These are phyloP conservation scores for Coracopsis vasa DNA, from an alignment of 2,113 vertebrate species.

Conservation along the genomic window DNA sequence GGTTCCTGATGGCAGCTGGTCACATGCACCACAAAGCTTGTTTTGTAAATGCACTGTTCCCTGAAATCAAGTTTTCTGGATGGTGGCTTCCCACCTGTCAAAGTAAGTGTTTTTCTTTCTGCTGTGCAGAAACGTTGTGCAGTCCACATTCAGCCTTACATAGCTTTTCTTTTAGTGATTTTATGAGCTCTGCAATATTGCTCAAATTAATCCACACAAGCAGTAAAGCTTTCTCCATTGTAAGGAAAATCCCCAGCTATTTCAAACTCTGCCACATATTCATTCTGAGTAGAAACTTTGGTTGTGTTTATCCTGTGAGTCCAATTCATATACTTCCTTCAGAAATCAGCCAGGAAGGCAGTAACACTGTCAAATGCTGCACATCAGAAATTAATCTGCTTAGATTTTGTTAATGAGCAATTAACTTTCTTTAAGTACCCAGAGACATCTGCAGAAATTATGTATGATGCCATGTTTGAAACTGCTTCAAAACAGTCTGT, in stretches of 20 bases:
- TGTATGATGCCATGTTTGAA: background rate
- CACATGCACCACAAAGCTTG: background rate
- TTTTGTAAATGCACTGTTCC: background rate
- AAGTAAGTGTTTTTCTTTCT: conserved; percentile 25
- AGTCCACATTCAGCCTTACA: background rate
- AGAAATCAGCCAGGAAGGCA: background rate
- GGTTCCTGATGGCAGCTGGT: background rate
- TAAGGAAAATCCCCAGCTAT: background rate
- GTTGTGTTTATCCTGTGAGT: background rate
- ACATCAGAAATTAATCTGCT: background rate
- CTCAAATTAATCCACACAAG: background rate
- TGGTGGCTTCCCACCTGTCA: background rate
- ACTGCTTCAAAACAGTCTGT: background rate
- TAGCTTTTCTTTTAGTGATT: background rate
- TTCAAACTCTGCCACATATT: background rate
- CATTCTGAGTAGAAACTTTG: background rate
- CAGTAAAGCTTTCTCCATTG: background rate
- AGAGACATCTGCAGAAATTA: background rate
- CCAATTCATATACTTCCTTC: background rate
- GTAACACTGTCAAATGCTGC: background rate
- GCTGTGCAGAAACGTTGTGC: background rate
- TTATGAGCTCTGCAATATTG: background rate
- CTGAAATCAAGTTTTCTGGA: conserved; percentile 38
- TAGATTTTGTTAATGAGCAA: conserved; percentile 18
- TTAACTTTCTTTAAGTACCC: background rate